Percentiles rank a stretch among this genome's conserved stretches.
These are phyloP conservation scores for Brienomyrus brachyistius DNA, from an alignment of 2,113 vertebrate genomes.

Conservation along the genomic window DNA sequence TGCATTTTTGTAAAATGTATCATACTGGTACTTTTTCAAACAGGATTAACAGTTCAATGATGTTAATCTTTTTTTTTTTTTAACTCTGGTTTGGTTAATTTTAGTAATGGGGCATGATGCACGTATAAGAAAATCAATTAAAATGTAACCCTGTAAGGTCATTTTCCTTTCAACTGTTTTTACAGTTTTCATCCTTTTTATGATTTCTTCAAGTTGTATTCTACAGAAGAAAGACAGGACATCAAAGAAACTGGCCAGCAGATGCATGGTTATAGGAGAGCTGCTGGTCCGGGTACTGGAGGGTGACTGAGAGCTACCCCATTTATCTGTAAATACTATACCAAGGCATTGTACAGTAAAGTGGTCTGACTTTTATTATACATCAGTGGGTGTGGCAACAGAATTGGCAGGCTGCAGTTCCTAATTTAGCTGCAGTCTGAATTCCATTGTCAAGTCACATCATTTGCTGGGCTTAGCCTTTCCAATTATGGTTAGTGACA, in stretches of 20 bases:
- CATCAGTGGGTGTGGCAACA: slow-evolving; percentile 27
- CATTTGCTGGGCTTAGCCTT: slow-evolving; percentile 19
- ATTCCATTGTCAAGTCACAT: slow-evolving; percentile 31
- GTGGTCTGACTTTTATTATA: slow-evolving; percentile 16
- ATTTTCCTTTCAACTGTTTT: neutral
- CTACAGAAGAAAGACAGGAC: neutral
- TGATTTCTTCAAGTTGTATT: neutral
- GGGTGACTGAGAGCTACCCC: neutral
- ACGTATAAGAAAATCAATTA: neutral
- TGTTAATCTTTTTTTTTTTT: too few relatives aligned
- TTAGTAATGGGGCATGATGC: neutral
- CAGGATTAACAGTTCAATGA: too few relatives aligned
- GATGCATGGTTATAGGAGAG: neutral
- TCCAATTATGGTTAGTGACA: neutral
- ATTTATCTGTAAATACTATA: neutral
- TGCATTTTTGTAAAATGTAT: neutral
- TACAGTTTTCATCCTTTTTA: neutral
- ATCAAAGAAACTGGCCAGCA: neutral
- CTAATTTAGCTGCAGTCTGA: slow-evolving; percentile 36
- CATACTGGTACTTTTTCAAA: neutral
- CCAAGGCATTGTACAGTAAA: neutral
- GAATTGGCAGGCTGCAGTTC: slow-evolving; percentile 29
- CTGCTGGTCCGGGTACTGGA: neutral
- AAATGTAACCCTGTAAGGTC: neutral
- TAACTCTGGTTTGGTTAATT: neutral